Conservation (phyloP, 2,797 vertebrate species). For the Chelidonichthys spinosus region DNA sequence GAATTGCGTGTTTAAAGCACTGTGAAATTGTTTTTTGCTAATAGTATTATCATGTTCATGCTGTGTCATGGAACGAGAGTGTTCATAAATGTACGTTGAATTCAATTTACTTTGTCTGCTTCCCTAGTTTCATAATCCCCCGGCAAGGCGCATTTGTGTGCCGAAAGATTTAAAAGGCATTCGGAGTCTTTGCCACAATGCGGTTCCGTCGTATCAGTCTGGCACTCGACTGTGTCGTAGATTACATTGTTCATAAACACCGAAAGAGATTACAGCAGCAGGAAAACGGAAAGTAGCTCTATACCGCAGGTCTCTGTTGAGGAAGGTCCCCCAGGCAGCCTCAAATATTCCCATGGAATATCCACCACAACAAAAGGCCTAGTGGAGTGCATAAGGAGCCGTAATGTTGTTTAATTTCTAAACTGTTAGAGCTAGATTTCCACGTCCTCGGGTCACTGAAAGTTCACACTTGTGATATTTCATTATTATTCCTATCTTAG, state of each 20-base stretch:
- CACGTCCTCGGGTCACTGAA: background rate
- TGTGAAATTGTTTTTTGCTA: conserved; percentile 52
- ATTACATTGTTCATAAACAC: background rate
- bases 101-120: conserved; percentile 54
- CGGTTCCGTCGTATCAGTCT: background rate
- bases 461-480: background rate
- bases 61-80: conserved; percentile 39
- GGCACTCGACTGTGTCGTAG: background rate
- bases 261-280: background rate
- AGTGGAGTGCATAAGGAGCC: conserved; percentile 2
- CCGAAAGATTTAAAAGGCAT: conserved; percentile 6
- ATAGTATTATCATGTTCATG: conserved; percentile 44
- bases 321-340: background rate
- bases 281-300: background rate
- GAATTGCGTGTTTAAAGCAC: conserved; percentile 47
- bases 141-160: conserved; percentile 20
- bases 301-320: background rate
- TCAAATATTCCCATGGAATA: background rate
- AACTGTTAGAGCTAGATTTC: background rate
- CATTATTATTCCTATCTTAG: background rate
- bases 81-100: conserved; percentile 36
- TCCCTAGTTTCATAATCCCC: conserved; percentile 46
- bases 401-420: background rate
- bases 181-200: conserved; percentile 1
- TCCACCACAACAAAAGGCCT: background rate